Evolutionary conservation across 2,888 invertebrate genomes (phyloP), one percentile per base, ranked within the genome.

Genomic region (Agrochola macilenta): DNA sequence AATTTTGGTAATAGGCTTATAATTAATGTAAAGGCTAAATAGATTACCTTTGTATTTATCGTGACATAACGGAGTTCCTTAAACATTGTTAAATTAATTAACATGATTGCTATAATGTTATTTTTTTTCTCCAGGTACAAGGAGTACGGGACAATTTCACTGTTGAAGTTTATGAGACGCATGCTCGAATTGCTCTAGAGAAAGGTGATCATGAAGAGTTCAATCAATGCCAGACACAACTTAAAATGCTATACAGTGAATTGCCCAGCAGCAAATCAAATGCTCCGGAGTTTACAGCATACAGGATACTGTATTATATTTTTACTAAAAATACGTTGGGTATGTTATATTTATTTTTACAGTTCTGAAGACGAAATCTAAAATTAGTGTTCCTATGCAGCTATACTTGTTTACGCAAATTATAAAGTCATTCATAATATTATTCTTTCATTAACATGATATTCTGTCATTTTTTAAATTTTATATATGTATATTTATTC

Each of bases 171-270:
- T 99, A 99, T 96, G 99, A 99, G 97, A 99, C 99, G 7, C 99
- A 99, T 97, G 99, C 99, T 8, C 97, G 99, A 75, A 99, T 99
- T 91, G 99, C 99, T 70, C 97, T 99, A 94, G 99, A 99, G 95
- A 99, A 99, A 96, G 99, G 99, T 73, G 99, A 99, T 93, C 99
- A 99, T 94, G 99, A 99, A 93, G 99, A 99, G 94, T 99, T 99
- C 93, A 99, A 99, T 97, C 99, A 99, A 95, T 99, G 99, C 93
- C 99, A 99, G 96, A 99, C 99, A 23, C 99, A 99, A 96, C 97
- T 99, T 74, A 99, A 99, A 97, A 98, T 99, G 97, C 97, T 99
- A 54, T 99, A 99, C 94, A 96, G 97, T 84, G 99, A 99, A 94
- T 95, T 98, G 81, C 98, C 98, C 54, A 97, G 97, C 43, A 90